A percentile compares a stretch with the other conserved stretches of the same genome.
Evolutionary conservation across 2,888 invertebrate genomes (phyloP).

Genomic region (Cinara cedri): DNA sequence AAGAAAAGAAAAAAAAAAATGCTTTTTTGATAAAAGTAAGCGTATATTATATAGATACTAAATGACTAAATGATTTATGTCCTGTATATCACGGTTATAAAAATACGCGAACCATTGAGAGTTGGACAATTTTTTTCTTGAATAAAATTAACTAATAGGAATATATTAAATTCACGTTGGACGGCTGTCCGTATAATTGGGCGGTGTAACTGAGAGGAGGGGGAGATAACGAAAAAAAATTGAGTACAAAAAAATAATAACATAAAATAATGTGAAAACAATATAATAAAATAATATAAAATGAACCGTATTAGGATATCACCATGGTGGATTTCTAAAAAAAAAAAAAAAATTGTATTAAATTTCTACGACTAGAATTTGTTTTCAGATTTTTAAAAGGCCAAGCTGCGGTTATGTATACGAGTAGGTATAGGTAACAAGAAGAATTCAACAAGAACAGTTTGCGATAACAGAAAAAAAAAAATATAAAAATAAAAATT

Average conservation of each 20-base stretch:
- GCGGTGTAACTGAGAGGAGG: not conserved
- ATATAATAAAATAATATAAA: not conserved
- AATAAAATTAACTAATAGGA: not conserved
- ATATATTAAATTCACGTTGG: not conserved
- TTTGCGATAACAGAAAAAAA: no score
- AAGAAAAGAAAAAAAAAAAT: no score
- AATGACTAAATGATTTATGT: not conserved
- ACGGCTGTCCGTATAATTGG: not conserved
- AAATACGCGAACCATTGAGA: not conserved
- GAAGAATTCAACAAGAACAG: no score
- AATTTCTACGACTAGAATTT: no score
- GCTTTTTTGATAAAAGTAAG: constrained; percentile 4
- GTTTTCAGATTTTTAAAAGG: no score
- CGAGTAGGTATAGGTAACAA: no score
- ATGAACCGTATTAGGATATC: not conserved
- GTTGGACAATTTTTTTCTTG: no score
- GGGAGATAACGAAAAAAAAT: not conserved
- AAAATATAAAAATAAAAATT: no score
- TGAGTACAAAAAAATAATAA: no score
- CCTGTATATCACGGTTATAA: not conserved
- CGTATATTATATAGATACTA: not conserved
- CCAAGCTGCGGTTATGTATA: no score
- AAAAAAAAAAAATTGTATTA: no score
- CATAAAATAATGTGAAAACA: not conserved
- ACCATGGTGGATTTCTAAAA: not conserved